Conservation (phyloP, 92 coral and sea anemone genomes). For the Epizoanthus rinbou region DNA sequence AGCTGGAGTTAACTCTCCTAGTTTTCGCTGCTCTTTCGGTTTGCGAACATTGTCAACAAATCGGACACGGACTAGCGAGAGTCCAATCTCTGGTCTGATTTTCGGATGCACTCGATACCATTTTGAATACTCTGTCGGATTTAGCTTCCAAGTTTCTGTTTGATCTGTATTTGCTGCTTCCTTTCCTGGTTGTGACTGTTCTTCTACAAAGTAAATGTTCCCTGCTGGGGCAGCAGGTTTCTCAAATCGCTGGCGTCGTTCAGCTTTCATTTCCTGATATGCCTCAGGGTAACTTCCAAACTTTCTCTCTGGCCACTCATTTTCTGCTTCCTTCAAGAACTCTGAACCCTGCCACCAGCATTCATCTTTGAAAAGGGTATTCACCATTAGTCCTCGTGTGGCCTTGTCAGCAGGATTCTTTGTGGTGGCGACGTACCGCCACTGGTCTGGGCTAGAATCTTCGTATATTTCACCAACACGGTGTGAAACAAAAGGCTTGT, state of each 20-base stretch:
- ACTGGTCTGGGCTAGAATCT: constrained; percentile 58
- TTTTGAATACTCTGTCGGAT: constrained; percentile 60
- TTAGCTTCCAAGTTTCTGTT: constrained; percentile 45
- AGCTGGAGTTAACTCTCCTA: constrained; percentile 57
- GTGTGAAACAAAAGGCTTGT: constrained; percentile 64
- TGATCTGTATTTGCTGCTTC: background rate
- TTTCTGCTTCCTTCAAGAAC: constrained; percentile 40
- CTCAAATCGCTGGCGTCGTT: no score
- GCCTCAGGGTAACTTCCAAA: constrained; percentile 17
- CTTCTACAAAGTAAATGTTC: constrained; percentile 12
- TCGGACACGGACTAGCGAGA: constrained; percentile 68
- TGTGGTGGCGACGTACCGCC: constrained; percentile 65
- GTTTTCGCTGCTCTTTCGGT: constrained; percentile 29
- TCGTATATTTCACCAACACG: constrained; percentile 60
- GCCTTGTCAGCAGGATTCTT: constrained; percentile 68
- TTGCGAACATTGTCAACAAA: constrained; percentile 54
- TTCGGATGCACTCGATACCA: constrained; percentile 60
- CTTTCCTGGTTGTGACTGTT: background rate
- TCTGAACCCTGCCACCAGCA: constrained; percentile 65
- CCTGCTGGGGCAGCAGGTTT: no score
- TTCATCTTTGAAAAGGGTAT: constrained; percentile 40
- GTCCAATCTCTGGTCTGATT: constrained; percentile 55
- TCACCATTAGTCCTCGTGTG: constrained; percentile 50
- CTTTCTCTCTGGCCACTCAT: constrained; percentile 40
- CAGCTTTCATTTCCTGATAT: background rate